Evolutionary conservation across 2,113 vertebrate genomes (phyloP).

Genomic region (Chlorocebus sabaeus): DNA sequence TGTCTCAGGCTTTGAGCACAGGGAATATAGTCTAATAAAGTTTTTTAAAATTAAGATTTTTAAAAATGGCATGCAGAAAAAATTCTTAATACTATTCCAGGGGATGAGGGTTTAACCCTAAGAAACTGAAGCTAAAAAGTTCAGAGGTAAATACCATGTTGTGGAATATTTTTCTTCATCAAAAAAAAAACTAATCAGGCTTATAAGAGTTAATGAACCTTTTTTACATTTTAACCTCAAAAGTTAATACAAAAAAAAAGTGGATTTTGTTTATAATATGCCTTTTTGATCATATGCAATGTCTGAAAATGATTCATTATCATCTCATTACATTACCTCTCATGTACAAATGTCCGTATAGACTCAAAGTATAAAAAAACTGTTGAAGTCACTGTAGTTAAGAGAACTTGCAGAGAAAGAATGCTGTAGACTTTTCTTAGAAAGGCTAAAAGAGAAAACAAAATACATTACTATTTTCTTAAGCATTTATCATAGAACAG

Average conservation of each 20-base stretch:
- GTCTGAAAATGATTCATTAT: slow-evolving; percentile 25
- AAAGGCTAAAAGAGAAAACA: slow-evolving; percentile 86
- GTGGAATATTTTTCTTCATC: not conserved
- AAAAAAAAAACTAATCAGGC: slow-evolving; percentile 31
- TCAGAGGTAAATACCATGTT: not conserved
- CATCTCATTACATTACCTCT: slow-evolving; percentile 84
- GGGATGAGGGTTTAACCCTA: not conserved
- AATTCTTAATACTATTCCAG: not conserved
- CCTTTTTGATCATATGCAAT: not conserved
- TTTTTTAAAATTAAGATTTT: not conserved
- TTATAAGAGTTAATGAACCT: not conserved
- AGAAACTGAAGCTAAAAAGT: not conserved
- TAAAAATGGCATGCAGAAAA: not conserved
- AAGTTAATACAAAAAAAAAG: not conserved
- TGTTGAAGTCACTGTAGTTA: slow-evolving; percentile 90
- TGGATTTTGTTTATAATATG: not conserved
- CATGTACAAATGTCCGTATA: slow-evolving; percentile 89
- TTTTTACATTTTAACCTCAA: not conserved
- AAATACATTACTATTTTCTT: not conserved
- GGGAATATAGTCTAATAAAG: not conserved
- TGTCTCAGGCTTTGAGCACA: not conserved
- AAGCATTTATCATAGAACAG: not conserved
- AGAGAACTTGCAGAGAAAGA: slow-evolving; percentile 91
- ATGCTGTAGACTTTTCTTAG: slow-evolving; percentile 96
- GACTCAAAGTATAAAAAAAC: slow-evolving; percentile 89